A percentile compares a stretch with the other conserved stretches of the same genome.
Evolutionary conservation across 2,797 vertebrate genomes (phyloP).

Genomic region (Pipistrellus pipistrellus): DNA sequence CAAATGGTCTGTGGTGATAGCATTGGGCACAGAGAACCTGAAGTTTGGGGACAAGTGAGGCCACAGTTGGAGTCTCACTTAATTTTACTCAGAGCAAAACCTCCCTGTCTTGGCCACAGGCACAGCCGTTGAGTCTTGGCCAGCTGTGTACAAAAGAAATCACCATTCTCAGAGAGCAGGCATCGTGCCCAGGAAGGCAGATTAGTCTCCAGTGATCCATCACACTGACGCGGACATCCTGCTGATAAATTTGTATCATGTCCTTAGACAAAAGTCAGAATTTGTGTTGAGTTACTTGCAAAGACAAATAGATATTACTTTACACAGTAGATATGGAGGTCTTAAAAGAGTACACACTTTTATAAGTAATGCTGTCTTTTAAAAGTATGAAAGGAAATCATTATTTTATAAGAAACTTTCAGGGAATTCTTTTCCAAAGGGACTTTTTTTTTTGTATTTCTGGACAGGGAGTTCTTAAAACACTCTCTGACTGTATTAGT

Average conservation of each 20-base stretch:
- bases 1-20: not conserved
- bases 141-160: not conserved
- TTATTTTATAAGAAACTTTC: not conserved
- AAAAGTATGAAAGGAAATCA: not conserved
- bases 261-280: conserved; percentile 53
- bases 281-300: conserved; percentile 49
- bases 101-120: conserved; percentile 14
- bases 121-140: not conserved
- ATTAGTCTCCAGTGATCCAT: conserved; percentile 8
- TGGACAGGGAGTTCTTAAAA: not conserved
- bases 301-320: conserved; percentile 18
- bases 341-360: not conserved
- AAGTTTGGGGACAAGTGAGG: not conserved
- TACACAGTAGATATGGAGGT: not conserved
- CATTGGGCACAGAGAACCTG: not conserved
- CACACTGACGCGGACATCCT: not conserved
- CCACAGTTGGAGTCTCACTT: conserved; percentile 23
- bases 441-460: conserved; percentile 42
- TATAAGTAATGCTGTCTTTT: conserved; percentile 7
- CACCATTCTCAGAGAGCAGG: not conserved
- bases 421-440: not conserved
- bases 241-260: conserved; percentile 15
- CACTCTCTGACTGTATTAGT: not conserved
- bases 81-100: conserved; percentile 41
- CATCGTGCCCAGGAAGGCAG: conserved; percentile 2